Base-by-base conservation (phyloP, 1,140 invertebrate genomes). In the Octopus bimaculoides region DNA sequence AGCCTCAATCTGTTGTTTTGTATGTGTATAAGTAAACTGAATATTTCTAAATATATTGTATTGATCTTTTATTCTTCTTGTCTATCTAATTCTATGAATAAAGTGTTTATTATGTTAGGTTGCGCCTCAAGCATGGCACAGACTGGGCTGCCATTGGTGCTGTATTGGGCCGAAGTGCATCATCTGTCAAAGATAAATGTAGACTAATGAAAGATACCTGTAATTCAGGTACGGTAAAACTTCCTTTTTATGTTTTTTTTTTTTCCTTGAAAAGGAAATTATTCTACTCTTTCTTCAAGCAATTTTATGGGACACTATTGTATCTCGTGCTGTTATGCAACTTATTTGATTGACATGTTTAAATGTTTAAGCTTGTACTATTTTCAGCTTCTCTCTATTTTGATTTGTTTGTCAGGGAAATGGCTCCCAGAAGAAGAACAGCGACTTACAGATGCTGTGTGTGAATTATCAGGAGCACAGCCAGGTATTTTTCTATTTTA, bases 111-210 rank as follows among this genome's bases (percentile, higher is more conserved):
- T 71, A 54, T 82, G 84, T 20, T 80, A 91, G 90, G 73, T 82
- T 92, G 75, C 83, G 90, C 52, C 82, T 82, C 53, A 88, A 89
- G 75, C 89, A 91, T 85, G 91, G 91, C 54, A 91, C 90, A 88
- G 91, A 92, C 81, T 92, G 91, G 91, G 90, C 91, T 77, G 87
- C 90, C 12, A 92, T 92, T 80, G 91, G 91, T 26, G 82, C 87
- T 66, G 87, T 87, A 20, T 83, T 92, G 53, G 91, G 91, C 12
- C 86, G 91, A 52, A 92, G 91, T 87, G 91, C 91, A 52, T 90
- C 91, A 53, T 92, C 91, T n/a, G 91, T 92, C 26, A 92, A 91
- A 82, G 91, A 92, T 86, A 89, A 91, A 77, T 92, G 91, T 84
- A 86, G 91, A 14, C 85, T 92, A 52, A 90, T 92, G 89, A 91